Percentiles rank a stretch among this genome's conserved stretches.
These are phyloP conservation scores for Naja naja DNA, from an alignment of 2,113 vertebrate genomes.

Conservation along the genomic window DNA sequence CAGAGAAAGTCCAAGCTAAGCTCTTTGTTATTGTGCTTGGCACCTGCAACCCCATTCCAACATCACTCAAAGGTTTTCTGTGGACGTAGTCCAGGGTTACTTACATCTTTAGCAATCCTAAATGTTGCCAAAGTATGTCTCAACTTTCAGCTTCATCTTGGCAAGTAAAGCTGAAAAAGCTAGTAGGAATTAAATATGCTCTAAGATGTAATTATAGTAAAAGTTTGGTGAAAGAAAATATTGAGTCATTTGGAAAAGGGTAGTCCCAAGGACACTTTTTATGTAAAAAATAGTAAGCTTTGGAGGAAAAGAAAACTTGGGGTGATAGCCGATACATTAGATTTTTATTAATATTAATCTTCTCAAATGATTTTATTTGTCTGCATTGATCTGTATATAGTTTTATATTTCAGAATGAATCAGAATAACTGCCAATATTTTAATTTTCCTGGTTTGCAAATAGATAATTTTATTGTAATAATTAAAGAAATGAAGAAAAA, in stretches of 20 bases:
- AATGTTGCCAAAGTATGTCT: background rate
- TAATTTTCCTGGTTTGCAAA: background rate
- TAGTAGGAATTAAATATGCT: background rate
- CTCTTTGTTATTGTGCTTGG: background rate
- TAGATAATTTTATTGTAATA: background rate
- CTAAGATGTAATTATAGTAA: background rate
- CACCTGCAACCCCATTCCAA: constrained; percentile 11
- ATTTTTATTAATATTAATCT: background rate
- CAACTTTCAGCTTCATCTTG: background rate
- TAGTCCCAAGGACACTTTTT: background rate
- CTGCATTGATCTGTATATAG: background rate
- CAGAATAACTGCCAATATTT: background rate
- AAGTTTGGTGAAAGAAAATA: background rate
- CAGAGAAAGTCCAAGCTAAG: fast-evolving
- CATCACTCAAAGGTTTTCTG: background rate
- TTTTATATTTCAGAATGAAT: background rate
- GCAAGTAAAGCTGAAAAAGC: background rate
- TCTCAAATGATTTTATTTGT: background rate
- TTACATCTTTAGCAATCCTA: constrained; percentile 15
- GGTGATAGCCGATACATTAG: background rate
- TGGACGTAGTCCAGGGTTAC: background rate
- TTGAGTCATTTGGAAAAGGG: background rate
- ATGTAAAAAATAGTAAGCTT: background rate
- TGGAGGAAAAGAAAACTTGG: background rate
- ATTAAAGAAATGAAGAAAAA: background rate